Base-by-base conservation (phyloP, 1,140 invertebrate species). In the Colletes gigas region DNA sequence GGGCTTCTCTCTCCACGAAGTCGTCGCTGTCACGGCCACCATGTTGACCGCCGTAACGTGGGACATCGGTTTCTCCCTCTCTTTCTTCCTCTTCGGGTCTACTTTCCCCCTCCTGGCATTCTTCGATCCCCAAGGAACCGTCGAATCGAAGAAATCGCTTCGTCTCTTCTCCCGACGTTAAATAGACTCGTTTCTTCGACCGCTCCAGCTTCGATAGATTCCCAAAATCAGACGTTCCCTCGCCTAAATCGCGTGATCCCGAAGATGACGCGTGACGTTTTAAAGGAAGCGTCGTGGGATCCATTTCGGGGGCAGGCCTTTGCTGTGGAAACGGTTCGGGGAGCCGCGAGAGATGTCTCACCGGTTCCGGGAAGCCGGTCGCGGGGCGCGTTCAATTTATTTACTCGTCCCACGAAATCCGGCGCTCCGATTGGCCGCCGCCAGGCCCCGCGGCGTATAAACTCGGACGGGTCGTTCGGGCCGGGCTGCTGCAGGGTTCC, bases 311-410 rank as follows among this genome's bases (percentile, higher is more conserved):
- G 8, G 39, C 50, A 50, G 69, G 50, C n/a, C 15, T 15, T 39
- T 3, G 8, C 14, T 7, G 6, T 30, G 0, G 8, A n/a, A 0
- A 19, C 4, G 47, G 7, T 21, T 54, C 19, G 10, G 50, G 12
- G 50, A 50, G 50, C 50, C 57, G 54, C 50, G 78, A 69, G 7
- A 69, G 59, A 68, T 65, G 81, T 82, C 72, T 84, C 82, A 76
- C 75, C 65, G 71, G 71, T 89, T 90, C 85, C 65, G 79, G 59
- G 88, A 88, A 90, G 73, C 62, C 70, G 57, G 41, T 63, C 82
- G 79, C 72, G 81, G 54, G 57, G n/a, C 76, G 67, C 72, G 75
- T 85, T 75, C 85, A 87, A 83, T 89, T 86, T 87, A 89, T 90
- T 88, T 85, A 84, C 86, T 80, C 67, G 85, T 70, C 68, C 66